A percentile compares a stretch with the other conserved stretches of the same genome.
These are phyloP conservation scores for Dryomyza anilis DNA, from an alignment of 2,888 invertebrate species.

Conservation along the genomic window DNA sequence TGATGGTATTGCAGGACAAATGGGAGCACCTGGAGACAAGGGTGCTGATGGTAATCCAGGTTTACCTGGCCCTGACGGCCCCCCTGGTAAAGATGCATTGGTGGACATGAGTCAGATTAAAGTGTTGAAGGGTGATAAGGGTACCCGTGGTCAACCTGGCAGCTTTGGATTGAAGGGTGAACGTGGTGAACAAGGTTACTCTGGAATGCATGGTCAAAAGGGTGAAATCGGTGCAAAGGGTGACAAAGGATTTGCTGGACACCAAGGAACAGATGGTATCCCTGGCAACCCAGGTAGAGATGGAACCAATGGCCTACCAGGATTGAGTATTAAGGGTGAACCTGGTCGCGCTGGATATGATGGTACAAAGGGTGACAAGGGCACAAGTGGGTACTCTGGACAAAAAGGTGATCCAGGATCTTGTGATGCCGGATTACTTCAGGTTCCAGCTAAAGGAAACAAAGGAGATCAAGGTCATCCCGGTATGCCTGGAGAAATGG, in stretches of 20 bases:
- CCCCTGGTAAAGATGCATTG: constrained; percentile 68
- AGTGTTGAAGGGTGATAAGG: constrained; percentile 70
- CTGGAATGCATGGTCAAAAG: constrained; percentile 72
- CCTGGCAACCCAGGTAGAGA: constrained; percentile 71
- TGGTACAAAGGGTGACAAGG: constrained; percentile 64
- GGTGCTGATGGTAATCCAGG: constrained; percentile 65
- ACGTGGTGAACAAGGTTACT: constrained; percentile 70
- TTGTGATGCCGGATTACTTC: constrained; percentile 65
- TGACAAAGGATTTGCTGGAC: constrained; percentile 71
- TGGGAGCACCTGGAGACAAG: constrained; percentile 52
- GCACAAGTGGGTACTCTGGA: constrained; percentile 61
- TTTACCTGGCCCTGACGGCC: constrained; percentile 70
- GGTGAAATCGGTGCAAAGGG: constrained; percentile 74
- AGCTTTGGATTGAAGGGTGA: constrained; percentile 70
- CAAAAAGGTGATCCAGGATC: constrained; percentile 70
- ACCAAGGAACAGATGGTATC: constrained; percentile 73
- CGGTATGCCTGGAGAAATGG: constrained; percentile 67
- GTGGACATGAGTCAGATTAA: constrained; percentile 64
- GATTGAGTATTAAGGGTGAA: constrained; percentile 76
- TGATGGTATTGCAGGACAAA: constrained; percentile 71
- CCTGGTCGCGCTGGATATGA: constrained; percentile 68
- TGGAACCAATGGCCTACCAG: constrained; percentile 73
- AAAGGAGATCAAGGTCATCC: constrained; percentile 69
- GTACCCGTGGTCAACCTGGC: constrained; percentile 70
- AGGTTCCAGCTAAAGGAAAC: constrained; percentile 62